These are phyloP conservation scores for Eupsilia transversa DNA, from an alignment of 2,888 invertebrate genomes.

Conservation along the genomic window DNA sequence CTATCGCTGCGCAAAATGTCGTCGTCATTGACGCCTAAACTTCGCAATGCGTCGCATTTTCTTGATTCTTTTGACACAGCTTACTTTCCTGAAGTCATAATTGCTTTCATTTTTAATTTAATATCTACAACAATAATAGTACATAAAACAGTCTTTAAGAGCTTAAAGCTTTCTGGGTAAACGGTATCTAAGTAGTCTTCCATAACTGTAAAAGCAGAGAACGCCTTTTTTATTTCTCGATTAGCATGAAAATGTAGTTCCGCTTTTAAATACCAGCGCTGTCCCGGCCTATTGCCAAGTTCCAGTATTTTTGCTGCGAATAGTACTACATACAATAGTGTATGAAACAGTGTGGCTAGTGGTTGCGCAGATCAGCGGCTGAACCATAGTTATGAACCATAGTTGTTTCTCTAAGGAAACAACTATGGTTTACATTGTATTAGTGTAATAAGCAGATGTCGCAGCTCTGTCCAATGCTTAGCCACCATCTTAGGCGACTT, in stretches of 20 bases:
- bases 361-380: too few species aligned
- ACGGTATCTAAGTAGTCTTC: constrained; percentile 1
- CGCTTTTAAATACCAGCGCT: constrained; percentile 46
- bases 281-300: constrained; percentile 58
- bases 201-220: constrained; percentile 20
- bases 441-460: constrained; percentile 15
- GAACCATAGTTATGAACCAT: too few species aligned
- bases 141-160: background rate
- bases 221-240: constrained; percentile 34
- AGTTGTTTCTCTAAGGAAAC: too few species aligned
- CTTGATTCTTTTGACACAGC: background rate
- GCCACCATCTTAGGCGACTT: constrained; percentile 22
- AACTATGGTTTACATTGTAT: constrained; percentile 17
- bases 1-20: background rate
- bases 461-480: constrained; percentile 26
- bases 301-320: constrained; percentile 29
- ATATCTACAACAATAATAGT: background rate
- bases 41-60: constrained; percentile 16
- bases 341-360: constrained; percentile 14
- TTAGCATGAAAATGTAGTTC: constrained; percentile 56
- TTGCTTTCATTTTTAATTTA: background rate
- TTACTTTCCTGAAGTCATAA: background rate
- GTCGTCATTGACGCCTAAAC: constrained; percentile 3
- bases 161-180: constrained; percentile 3
- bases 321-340: constrained; percentile 21